A percentile compares a stretch with the other conserved stretches of the same genome.
Evolutionary conservation across 2,797 vertebrate genomes (phyloP).

Genomic region (Cyprinella venusta): DNA sequence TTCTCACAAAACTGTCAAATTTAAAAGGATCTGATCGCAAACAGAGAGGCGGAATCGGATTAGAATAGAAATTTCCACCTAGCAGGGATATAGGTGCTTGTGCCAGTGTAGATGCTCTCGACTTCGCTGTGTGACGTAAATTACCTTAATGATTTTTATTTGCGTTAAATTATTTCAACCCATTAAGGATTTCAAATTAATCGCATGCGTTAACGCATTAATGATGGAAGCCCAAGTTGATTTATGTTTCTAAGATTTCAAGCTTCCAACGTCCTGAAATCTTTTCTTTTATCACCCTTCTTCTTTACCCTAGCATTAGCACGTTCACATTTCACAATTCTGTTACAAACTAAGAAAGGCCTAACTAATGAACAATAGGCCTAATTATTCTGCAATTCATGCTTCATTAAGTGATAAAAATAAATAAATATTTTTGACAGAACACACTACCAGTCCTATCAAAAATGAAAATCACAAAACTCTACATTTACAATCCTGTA

Average conservation of each 20-base stretch:
- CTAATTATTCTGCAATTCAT: neutral
- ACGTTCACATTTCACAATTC: neutral
- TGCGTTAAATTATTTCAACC: too few relatives aligned
- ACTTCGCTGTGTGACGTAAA: too few relatives aligned
- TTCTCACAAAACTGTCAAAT: too few relatives aligned
- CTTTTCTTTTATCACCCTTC: neutral
- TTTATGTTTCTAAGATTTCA: neutral
- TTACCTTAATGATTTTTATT: too few relatives aligned
- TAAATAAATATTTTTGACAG: neutral
- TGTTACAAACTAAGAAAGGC: constrained; percentile 6
- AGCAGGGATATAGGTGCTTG: too few relatives aligned
- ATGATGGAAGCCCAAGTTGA: neutral
- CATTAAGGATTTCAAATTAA: too few relatives aligned
- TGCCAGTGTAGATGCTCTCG: too few relatives aligned
- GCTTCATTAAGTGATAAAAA: constrained; percentile 1
- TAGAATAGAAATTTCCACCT: too few relatives aligned
- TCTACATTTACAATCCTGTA: too few relatives aligned
- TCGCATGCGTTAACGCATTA: too few relatives aligned
- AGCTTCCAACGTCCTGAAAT: neutral
- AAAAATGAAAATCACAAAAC: neutral
- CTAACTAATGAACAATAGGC: neutral
- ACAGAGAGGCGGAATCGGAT: too few relatives aligned
- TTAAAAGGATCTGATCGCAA: too few relatives aligned
- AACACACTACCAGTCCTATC: neutral
- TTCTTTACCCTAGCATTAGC: neutral